phyloP scores from a whole-genome alignment of 2,888 invertebrate genomes.

The Agrotis segetum region DNA sequence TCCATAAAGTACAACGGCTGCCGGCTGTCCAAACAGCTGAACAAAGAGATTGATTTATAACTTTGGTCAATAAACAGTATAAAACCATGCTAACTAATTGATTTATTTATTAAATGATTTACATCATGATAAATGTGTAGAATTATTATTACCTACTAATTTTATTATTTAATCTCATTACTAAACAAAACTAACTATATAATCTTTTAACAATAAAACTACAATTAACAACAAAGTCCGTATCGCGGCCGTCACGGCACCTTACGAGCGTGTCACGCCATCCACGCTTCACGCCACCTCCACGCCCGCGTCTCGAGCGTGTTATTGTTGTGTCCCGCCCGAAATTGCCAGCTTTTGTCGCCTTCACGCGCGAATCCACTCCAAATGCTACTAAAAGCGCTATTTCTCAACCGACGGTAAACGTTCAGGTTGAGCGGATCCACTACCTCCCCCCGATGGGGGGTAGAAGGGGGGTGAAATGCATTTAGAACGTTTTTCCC shows the following conservation, averaged over 20 bases:
- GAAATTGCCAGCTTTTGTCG: constrained; percentile 73
- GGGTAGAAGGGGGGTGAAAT: constrained; percentile 53
- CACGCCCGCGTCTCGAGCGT: constrained; percentile 43
- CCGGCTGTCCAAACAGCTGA: neutral
- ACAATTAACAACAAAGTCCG: constrained; percentile 45
- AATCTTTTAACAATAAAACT: constrained; percentile 34
- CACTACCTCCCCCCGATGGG: constrained; percentile 43
- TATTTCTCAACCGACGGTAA: constrained; percentile 70
- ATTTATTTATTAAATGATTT: too few species aligned
- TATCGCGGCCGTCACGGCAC: constrained; percentile 13
- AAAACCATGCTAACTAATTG: neutral
- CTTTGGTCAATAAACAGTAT: neutral
- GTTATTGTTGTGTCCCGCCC: constrained; percentile 64
- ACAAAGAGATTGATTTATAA: neutral
- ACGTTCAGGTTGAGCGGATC: constrained; percentile 65
- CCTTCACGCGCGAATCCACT: constrained; percentile 68
- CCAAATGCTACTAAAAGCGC: constrained; percentile 67
- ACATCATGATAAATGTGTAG: neutral
- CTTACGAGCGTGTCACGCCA: constrained; percentile 28
- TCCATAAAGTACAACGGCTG: neutral
- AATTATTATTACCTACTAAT: neutral
- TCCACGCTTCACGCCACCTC: constrained; percentile 28
- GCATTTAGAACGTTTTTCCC: constrained; percentile 67
- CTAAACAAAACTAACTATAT: constrained; percentile 1
- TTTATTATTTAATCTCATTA: too few species aligned